Evolutionary conservation across 2,888 invertebrate species (phyloP).

Genomic region (Patella caerulea): DNA sequence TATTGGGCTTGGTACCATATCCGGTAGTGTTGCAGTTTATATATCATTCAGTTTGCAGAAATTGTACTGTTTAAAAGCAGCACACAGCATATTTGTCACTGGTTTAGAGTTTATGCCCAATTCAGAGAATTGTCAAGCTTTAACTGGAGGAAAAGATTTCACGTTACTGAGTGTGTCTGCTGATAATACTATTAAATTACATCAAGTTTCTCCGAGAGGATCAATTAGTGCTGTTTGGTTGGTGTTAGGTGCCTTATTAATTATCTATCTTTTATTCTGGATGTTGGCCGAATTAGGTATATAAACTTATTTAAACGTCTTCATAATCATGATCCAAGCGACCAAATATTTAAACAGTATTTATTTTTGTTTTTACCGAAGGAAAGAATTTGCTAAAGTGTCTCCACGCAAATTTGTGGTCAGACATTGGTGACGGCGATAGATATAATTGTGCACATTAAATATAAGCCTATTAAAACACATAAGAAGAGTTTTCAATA

Average conservation of each 20-base stretch:
- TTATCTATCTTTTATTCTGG: constrained; percentile 61
- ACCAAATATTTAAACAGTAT: too few relatives aligned
- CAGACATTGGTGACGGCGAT: too few relatives aligned
- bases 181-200: constrained; percentile 80
- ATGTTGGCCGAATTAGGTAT: constrained; percentile 58
- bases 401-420: too few relatives aligned
- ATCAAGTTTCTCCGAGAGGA: constrained; percentile 62
- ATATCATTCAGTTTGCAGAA: constrained; percentile 93
- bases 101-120: constrained; percentile 91
- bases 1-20: constrained; percentile 90
- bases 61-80: constrained; percentile 85
- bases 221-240: constrained; percentile 52
- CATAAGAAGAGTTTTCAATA: too few relatives aligned
- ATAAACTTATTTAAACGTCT: constrained; percentile 29
- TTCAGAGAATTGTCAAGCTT: constrained; percentile 53
- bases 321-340: too few relatives aligned
- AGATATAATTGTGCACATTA: too few relatives aligned
- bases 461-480: too few relatives aligned
- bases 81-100: constrained; percentile 97
- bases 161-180: constrained; percentile 95
- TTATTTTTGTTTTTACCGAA: too few relatives aligned
- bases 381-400: too few relatives aligned
- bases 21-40: constrained; percentile 91
- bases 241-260: constrained; percentile 47
- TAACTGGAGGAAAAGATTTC: constrained; percentile 78